These are phyloP conservation scores for Oikopleura dioica DNA, from an alignment of 23 tunicate species.

Conservation along the genomic window DNA sequence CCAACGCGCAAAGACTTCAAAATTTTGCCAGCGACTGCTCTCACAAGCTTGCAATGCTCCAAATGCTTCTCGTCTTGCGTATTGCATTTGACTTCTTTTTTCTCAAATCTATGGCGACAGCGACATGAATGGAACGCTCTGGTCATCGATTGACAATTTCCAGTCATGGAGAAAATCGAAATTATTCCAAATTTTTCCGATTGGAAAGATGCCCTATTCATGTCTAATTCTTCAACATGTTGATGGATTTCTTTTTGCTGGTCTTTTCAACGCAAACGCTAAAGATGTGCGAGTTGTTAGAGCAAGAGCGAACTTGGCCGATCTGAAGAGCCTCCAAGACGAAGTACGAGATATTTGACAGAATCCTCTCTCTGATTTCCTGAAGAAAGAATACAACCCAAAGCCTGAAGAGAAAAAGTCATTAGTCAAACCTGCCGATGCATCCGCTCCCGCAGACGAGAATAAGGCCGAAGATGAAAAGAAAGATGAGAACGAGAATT, in stretches of 20 bases:
- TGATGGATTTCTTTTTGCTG: slow-evolving; percentile 3
- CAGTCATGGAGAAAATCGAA: not conserved
- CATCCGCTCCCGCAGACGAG: too few relatives aligned
- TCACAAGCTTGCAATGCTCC: not conserved
- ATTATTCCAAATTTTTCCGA: too few relatives aligned
- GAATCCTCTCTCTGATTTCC: not conserved
- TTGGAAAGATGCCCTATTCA: too few relatives aligned
- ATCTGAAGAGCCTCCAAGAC: not conserved
- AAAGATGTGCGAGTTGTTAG: not conserved
- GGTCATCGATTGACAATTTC: not conserved
- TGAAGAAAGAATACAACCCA: slow-evolving; percentile 1
- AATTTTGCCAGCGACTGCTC: not conserved
- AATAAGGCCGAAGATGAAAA: too few relatives aligned
- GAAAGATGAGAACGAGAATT: too few relatives aligned
- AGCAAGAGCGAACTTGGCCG: not conserved
- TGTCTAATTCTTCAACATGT: too few relatives aligned
- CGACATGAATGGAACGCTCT: not conserved
- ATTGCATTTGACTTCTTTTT: not conserved
- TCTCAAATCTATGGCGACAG: not conserved
- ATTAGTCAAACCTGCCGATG: too few relatives aligned
- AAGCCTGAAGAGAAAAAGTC: slow-evolving; percentile 7
- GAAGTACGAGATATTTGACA: not conserved
- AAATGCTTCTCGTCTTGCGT: not conserved
- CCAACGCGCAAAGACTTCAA: not conserved
- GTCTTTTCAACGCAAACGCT: not conserved